Percentiles rank a stretch among this genome's conserved stretches.
Conservation (phyloP, 2,888 invertebrate species). For the Hofmannophila pseudospretella region DNA sequence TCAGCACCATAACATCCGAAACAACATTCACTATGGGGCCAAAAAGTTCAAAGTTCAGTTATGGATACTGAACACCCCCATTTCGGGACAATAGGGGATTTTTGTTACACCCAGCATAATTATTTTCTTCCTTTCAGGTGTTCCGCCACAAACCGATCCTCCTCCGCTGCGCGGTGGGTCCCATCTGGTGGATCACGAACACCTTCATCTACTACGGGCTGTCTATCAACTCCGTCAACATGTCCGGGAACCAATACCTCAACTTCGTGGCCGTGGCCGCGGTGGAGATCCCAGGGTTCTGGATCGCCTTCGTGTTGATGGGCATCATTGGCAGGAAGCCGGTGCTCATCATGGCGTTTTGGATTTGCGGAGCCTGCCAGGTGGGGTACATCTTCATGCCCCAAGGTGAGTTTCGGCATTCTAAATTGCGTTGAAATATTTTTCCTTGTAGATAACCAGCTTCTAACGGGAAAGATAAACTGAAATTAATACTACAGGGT, state of each 20-base stretch:
- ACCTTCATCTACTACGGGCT: constrained; percentile 83
- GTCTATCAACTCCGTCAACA: constrained; percentile 80
- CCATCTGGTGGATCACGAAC: constrained; percentile 81
- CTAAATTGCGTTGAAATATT: too few species aligned
- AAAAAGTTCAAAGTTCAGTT: too few species aligned
- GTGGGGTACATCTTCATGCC: constrained; percentile 75
- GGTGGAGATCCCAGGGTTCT: constrained; percentile 83
- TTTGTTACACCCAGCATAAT: too few species aligned
- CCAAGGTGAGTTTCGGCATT: constrained; percentile 51
- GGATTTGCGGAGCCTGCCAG: constrained; percentile 78
- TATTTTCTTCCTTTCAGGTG: constrained; percentile 18
- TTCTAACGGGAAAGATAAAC: too few species aligned
- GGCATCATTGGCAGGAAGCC: constrained; percentile 77
- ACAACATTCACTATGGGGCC: too few species aligned
- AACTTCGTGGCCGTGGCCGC: constrained; percentile 80
- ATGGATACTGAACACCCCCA: too few species aligned
- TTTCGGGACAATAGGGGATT: too few species aligned
- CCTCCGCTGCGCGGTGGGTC: constrained; percentile 37
- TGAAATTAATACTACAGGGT: too few species aligned
- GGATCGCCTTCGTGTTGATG: constrained; percentile 77
- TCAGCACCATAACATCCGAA: too few species aligned
- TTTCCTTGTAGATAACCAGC: too few species aligned
- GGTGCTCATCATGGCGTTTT: constrained; percentile 74
- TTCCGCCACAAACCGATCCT: constrained; percentile 43
- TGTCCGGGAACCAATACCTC: constrained; percentile 80